phyloP scores from a whole-genome alignment of 2,113 vertebrate species.

The Trogon surrucura region DNA sequence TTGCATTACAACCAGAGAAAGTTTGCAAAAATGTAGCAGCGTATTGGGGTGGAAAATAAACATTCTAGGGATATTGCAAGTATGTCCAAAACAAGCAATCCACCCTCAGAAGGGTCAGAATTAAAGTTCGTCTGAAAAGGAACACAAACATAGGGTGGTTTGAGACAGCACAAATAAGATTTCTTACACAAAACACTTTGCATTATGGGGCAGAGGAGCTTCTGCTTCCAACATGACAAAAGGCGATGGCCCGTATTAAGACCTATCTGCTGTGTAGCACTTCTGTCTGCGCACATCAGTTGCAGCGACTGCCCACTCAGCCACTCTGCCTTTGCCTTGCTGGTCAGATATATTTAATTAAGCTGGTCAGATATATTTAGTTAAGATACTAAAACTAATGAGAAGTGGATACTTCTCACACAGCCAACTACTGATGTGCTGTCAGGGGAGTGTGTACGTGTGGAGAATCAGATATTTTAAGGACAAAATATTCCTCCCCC shows the following conservation, averaged over 20 bases:
- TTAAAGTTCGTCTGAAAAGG: not conserved
- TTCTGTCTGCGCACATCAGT: not conserved
- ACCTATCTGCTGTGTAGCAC: fast-evolving
- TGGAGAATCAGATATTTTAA: not conserved
- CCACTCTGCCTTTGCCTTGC: not conserved
- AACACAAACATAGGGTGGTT: not conserved
- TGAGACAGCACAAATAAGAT: not conserved
- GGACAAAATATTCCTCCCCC: not conserved
- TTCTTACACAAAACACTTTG: not conserved
- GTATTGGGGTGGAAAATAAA: constrained; percentile 46
- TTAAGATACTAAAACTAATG: not conserved
- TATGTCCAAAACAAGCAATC: constrained; percentile 58
- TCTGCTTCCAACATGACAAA: not conserved
- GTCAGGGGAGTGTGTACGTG: not conserved
- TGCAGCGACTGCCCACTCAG: not conserved
- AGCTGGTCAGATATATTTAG: not conserved
- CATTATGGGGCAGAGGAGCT: not conserved
- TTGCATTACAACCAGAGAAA: constrained; percentile 18
- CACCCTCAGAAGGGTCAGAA: constrained; percentile 16
- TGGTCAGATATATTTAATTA: not conserved
- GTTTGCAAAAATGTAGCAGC: constrained; percentile 16
- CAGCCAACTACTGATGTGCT: not conserved
- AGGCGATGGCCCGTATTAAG: not conserved
- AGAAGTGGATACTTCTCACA: not conserved
- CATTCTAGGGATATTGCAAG: not conserved